Conservation (phyloP, 2,113 vertebrate species). For the Atlantisia rogersi region DNA sequence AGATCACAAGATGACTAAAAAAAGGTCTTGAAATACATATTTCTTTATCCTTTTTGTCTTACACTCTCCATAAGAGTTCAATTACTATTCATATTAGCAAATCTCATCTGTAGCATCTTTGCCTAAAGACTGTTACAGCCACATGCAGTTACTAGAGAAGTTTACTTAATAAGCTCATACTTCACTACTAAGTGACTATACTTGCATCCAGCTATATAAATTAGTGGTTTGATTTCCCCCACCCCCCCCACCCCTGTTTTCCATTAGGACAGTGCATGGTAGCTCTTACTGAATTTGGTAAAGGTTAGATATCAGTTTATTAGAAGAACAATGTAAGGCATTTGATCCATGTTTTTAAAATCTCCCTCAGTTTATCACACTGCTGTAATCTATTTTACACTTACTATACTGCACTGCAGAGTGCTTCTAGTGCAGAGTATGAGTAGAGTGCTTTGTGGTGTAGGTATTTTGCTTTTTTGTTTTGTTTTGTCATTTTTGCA, state of each 20-base stretch:
- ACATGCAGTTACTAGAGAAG: not conserved
- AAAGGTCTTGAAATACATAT: not conserved
- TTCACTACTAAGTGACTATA: not conserved
- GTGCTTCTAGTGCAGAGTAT: not conserved
- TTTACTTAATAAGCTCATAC: not conserved
- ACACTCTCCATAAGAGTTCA: not conserved
- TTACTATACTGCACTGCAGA: not conserved
- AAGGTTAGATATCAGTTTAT: not conserved
- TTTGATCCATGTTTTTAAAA: not conserved
- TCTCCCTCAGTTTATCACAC: not conserved
- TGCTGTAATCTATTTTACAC: not conserved
- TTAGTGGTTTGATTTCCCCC: not conserved
- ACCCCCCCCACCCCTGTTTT: fast-evolving
- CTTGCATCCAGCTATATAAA: not conserved
- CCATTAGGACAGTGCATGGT: not conserved
- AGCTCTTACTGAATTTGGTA: not conserved
- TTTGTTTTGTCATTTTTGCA: not conserved
- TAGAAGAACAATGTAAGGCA: not conserved
- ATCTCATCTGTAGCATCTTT: not conserved
- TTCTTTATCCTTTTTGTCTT: not conserved
- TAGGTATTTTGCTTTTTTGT: not conserved
- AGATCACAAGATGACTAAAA: not conserved
- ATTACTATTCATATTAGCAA: not conserved
- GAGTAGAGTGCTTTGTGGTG: not conserved
- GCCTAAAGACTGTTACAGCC: not conserved